These are phyloP conservation scores for Nomada flava DNA, from an alignment of 2,888 invertebrate species.

Conservation along the genomic window DNA sequence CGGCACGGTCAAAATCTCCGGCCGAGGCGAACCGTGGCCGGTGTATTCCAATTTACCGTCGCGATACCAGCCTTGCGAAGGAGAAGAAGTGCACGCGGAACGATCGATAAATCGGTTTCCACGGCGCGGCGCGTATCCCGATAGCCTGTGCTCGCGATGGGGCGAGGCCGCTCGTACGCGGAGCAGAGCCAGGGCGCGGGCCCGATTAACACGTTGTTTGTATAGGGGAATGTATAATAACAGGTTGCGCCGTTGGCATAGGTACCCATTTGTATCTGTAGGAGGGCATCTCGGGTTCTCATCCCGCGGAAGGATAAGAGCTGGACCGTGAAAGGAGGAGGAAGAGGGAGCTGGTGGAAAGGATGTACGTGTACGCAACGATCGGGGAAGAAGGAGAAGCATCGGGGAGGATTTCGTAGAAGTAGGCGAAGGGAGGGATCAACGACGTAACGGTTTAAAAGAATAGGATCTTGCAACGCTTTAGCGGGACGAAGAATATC, in stretches of 20 bases:
- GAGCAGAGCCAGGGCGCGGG: slow-evolving; percentile 69
- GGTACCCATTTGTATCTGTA: slow-evolving; percentile 81
- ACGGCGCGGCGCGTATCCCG: slow-evolving; percentile 65
- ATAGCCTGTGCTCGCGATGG: slow-evolving; percentile 53
- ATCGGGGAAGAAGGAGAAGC: slow-evolving; percentile 1
- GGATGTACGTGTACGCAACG: slow-evolving; percentile 3
- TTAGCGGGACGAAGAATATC: too few relatives aligned
- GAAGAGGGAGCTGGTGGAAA: slow-evolving; percentile 7
- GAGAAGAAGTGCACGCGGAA: slow-evolving; percentile 55
- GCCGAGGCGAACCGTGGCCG: background rate
- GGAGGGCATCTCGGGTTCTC: slow-evolving; percentile 80
- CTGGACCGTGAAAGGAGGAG: slow-evolving; percentile 38
- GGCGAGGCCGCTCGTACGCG: slow-evolving; percentile 57
- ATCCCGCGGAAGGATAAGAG: slow-evolving; percentile 66
- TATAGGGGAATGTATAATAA: slow-evolving; percentile 84
- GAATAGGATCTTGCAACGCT: too few relatives aligned
- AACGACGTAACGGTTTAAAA: background rate
- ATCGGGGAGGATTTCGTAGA: background rate
- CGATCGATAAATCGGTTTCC: slow-evolving; percentile 69
- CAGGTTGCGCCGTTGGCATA: slow-evolving; percentile 83
- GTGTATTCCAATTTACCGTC: slow-evolving; percentile 65
- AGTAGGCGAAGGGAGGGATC: background rate
- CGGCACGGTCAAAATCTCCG: slow-evolving; percentile 23
- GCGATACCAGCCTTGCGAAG: slow-evolving; percentile 41
- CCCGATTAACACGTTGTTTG: slow-evolving; percentile 84